phyloP scores from a whole-genome alignment of 2,888 invertebrate species.

The Pheosia tremula region DNA sequence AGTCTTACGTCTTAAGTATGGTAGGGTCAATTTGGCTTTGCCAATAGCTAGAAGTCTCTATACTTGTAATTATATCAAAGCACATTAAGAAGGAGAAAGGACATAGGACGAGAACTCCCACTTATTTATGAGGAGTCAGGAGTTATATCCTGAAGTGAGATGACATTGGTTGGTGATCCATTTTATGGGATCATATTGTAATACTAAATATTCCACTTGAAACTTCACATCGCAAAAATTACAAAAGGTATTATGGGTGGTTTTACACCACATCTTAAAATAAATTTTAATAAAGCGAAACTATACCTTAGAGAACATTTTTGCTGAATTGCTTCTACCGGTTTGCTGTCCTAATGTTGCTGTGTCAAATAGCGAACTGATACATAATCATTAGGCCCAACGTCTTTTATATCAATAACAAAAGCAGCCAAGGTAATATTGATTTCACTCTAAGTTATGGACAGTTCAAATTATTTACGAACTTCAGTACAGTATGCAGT shows the following conservation, averaged over 20 bases:
- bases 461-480: conserved; percentile 56
- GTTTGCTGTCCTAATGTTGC: conserved; percentile 49
- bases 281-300: neutral
- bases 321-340: conserved; percentile 34
- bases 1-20: too few relatives aligned
- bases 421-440: conserved; percentile 72
- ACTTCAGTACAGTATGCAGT: conserved; percentile 49
- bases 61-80: too few relatives aligned
- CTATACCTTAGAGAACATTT: conserved; percentile 74
- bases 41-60: too few relatives aligned
- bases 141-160: too few relatives aligned
- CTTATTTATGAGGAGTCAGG: too few relatives aligned
- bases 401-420: conserved; percentile 75
- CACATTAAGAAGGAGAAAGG: too few relatives aligned
- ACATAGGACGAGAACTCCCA: too few relatives aligned
- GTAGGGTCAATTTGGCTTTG: too few relatives aligned
- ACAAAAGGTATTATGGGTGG: neutral
- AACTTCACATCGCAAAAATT: neutral
- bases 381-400: conserved; percentile 55
- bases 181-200: too few relatives aligned
- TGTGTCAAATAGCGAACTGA: conserved; percentile 63
- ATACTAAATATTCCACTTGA: neutral
- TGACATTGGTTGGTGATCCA: too few relatives aligned
- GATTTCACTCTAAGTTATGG: conserved; percentile 70
- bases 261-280: too few relatives aligned